Percentiles rank a stretch among this genome's conserved stretches.
phyloP scores from a whole-genome alignment of 2,797 vertebrate species.

The Thaleichthys pacificus region DNA sequence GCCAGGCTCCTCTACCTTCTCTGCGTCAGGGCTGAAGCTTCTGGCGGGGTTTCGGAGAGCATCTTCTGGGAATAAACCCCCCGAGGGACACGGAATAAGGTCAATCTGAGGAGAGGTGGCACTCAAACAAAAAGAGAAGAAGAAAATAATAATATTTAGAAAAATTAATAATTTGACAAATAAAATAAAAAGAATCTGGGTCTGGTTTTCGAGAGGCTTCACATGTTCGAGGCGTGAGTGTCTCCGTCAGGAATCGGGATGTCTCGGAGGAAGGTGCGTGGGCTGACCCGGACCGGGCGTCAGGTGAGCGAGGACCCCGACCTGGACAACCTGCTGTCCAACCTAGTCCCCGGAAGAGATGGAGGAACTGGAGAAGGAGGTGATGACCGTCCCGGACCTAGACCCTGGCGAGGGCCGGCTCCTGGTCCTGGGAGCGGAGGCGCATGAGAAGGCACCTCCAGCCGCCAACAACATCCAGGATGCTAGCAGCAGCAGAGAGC shows the following conservation, averaged over 20 bases:
- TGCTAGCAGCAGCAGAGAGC: slow-evolving; percentile 38
- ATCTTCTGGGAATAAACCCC: slow-evolving; percentile 36
- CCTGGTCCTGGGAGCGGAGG: slow-evolving; percentile 56
- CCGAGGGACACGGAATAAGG: slow-evolving; percentile 27
- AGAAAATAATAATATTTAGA: background rate
- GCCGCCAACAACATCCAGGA: slow-evolving; percentile 53
- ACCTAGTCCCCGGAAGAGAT: slow-evolving; percentile 93
- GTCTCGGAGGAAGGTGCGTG: slow-evolving; percentile 81
- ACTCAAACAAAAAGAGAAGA: too few relatives aligned
- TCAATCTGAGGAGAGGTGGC: too few relatives aligned
- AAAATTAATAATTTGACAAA: too few relatives aligned
- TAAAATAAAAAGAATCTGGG: background rate
- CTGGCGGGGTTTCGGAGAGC: slow-evolving; percentile 53
- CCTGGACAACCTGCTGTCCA: slow-evolving; percentile 92
- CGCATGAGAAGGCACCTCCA: slow-evolving; percentile 22
- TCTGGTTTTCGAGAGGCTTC: too few relatives aligned
- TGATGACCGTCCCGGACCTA: slow-evolving; percentile 83
- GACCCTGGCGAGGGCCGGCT: slow-evolving; percentile 73
- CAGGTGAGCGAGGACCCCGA: slow-evolving; percentile 98
- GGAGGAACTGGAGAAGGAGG: slow-evolving; percentile 91
- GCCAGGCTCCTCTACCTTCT: slow-evolving; percentile 49
- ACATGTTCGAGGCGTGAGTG: too few relatives aligned
- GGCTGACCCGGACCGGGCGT: slow-evolving; percentile 87
- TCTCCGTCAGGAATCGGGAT: slow-evolving; percentile 60
- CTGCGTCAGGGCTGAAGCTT: slow-evolving; percentile 56